These are phyloP conservation scores for Drosophila neotestacea DNA, from an alignment of 2,888 invertebrate genomes.

Conservation along the genomic window DNA sequence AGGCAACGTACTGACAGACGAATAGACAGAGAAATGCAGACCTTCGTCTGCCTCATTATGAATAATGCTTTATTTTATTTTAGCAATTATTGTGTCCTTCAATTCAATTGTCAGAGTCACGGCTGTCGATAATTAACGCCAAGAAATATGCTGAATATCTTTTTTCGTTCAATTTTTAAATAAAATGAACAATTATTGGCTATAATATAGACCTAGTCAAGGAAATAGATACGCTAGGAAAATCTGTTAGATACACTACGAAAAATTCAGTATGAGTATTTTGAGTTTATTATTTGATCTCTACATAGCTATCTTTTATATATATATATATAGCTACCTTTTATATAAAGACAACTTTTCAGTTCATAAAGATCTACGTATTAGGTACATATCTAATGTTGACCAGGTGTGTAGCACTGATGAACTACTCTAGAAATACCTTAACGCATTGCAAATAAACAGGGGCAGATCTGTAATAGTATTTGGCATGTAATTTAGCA, in stretches of 20 bases:
- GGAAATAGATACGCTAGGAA: not conserved
- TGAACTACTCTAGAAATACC: conserved; percentile 18
- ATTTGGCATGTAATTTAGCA: conserved; percentile 60
- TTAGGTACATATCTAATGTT: conserved; percentile 3
- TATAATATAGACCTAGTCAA: not conserved
- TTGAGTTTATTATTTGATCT: too few relatives aligned
- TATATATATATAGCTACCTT: not conserved
- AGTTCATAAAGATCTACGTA: not conserved
- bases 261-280: too few relatives aligned
- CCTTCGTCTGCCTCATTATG: conserved; percentile 53
- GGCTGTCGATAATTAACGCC: conserved; percentile 63
- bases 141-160: conserved; percentile 34
- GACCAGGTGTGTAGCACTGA: conserved; percentile 10
- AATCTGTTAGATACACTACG: not conserved
- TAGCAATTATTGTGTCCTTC: conserved; percentile 69
- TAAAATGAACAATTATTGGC: not conserved
- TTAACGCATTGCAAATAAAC: conserved; percentile 33
- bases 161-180: conserved; percentile 1
- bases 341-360: not conserved
- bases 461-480: conserved; percentile 35
- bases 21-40: conserved; percentile 22
- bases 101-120: conserved; percentile 77
- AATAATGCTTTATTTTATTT: conserved; percentile 55
- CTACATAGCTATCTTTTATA: too few relatives aligned
- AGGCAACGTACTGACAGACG: conserved; percentile 44